Evolutionary conservation across 1,140 invertebrate species (phyloP).

Genomic region (Drosophila eugracilis): DNA sequence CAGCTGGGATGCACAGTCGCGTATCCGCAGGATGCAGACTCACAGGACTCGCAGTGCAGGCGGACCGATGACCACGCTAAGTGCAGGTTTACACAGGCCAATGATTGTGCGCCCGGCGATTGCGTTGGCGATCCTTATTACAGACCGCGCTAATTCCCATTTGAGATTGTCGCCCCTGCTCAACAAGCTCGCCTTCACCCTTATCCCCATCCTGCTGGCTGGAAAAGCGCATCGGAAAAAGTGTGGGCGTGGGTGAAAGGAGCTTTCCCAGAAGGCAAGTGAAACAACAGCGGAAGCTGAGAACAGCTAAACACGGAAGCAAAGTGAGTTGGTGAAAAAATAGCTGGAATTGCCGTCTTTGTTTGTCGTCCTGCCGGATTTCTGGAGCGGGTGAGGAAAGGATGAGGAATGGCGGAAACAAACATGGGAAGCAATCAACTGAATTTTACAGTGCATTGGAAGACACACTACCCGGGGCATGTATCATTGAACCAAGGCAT

Average conservation of each 20-base stretch:
- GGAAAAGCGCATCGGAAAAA: constrained; percentile 57
- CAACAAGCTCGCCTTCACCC: not conserved
- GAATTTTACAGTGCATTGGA: constrained; percentile 44
- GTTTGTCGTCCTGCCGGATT: constrained; percentile 39
- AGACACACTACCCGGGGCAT: constrained; percentile 30
- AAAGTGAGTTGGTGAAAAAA: constrained; percentile 68
- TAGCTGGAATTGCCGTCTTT: constrained; percentile 42
- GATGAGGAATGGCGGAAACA: constrained; percentile 24
- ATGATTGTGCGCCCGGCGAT: constrained; percentile 75
- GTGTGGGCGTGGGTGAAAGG: constrained; percentile 10
- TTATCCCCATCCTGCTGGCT: constrained; percentile 17
- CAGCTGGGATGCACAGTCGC: constrained; percentile 55
- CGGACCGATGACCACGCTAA: constrained; percentile 73
- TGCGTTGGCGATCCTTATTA: constrained; percentile 77
- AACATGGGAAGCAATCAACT: constrained; percentile 52
- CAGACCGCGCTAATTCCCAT: constrained; percentile 80
- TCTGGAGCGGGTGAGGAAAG: constrained; percentile 13
- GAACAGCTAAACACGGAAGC: constrained; percentile 74
- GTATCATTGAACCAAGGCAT: constrained; percentile 3
- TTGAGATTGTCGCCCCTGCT: constrained; percentile 73
- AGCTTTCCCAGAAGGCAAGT: constrained; percentile 23
- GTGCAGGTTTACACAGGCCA: constrained; percentile 82
- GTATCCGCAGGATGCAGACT: constrained; percentile 20
- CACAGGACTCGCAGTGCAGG: constrained; percentile 27
- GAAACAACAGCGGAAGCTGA: constrained; percentile 61